Evolutionary conservation across 2,888 invertebrate genomes (phyloP), one percentile per base, ranked within the genome.

Genomic region (Chloroclystis v-ata): DNA sequence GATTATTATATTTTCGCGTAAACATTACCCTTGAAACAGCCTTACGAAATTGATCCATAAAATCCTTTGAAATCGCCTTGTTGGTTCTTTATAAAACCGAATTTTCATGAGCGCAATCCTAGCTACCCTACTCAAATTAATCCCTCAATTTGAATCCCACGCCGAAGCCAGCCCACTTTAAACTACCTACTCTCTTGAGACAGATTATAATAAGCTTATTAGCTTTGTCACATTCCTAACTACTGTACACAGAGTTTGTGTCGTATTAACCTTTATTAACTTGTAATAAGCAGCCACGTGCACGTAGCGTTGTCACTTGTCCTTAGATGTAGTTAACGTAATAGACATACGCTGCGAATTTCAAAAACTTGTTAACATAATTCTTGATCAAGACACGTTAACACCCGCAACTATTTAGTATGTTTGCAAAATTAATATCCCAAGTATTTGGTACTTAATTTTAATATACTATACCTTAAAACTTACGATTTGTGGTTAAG

Each of bases 321-420:
- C 7, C 14, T 35, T 5, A 7, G 16, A 10, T 33, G 35, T 35
- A 33, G 20, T 33, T 20, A 35, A 35, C 35, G 10, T 24, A 35
- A 35, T 24, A 16, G 16, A 24, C n/a, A 48, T 46, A 43, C 39
- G 43, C 40, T 43, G 49, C 39, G 39, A 53, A 57, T 57, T 49
- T 55, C 51, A 43, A 53, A 38, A 49, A 49, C 49, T 37, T 51
- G n/a, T 51, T 42, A 44, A 37, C 44, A 43, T 45, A 43, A 43
- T 53, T 45, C 33, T 40, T 43, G 38, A 38, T 28, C 48, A 49
- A 41, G 44, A 37, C 28, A 32, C 32, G 41, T 44, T 40, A 30
- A 47, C 41, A 29, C 8, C 28, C 32, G 29, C 48, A 29, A 37
- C 33, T 25, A 28, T 37, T 12, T 25, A 24, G 29, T 48, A 39